Percentiles rank a stretch among this genome's conserved stretches.
These are phyloP conservation scores for Achroia grisella DNA, from an alignment of 1,140 invertebrate genomes.

Conservation along the genomic window DNA sequence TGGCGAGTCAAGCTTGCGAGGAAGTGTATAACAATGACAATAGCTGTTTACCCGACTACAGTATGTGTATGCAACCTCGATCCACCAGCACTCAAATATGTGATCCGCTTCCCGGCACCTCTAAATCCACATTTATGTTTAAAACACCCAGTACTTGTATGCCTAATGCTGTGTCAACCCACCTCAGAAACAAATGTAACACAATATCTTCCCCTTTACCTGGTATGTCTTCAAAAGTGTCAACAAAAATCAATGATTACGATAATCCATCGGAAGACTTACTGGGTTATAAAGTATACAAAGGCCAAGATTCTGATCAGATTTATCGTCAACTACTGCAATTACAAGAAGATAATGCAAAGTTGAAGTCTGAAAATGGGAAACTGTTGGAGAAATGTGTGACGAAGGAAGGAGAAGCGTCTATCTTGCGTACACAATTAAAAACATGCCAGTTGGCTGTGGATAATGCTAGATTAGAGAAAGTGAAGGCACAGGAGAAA, in stretches of 20 bases:
- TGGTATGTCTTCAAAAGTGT: slow-evolving; percentile 34
- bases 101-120: slow-evolving; percentile 28
- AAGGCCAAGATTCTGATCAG: slow-evolving; percentile 33
- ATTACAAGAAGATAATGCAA: slow-evolving; percentile 58
- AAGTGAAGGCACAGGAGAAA: slow-evolving; percentile 54
- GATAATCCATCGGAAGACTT: slow-evolving; percentile 33
- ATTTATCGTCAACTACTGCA: slow-evolving; percentile 42
- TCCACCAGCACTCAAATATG: slow-evolving; percentile 48
- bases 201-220: slow-evolving; percentile 51
- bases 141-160: slow-evolving; percentile 39
- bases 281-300: slow-evolving; percentile 44
- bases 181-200: slow-evolving; percentile 41
- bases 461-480: slow-evolving; percentile 55
- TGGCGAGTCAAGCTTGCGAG: slow-evolving; percentile 65
- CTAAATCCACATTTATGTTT: slow-evolving; percentile 37
- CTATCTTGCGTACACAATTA: slow-evolving; percentile 59
- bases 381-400: slow-evolving; percentile 61
- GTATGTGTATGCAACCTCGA: slow-evolving; percentile 44
- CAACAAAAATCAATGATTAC: slow-evolving; percentile 12
- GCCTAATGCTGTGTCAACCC: slow-evolving; percentile 25
- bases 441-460: slow-evolving; percentile 50
- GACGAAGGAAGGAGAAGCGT: slow-evolving; percentile 64
- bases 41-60: slow-evolving; percentile 43
- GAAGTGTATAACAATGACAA: slow-evolving; percentile 36
- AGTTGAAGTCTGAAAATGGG: slow-evolving; percentile 59